Percentiles rank a stretch among this genome's conserved stretches.
Evolutionary conservation across 1,140 invertebrate species (phyloP).

Genomic region (Panagrolaimus sp.): DNA sequence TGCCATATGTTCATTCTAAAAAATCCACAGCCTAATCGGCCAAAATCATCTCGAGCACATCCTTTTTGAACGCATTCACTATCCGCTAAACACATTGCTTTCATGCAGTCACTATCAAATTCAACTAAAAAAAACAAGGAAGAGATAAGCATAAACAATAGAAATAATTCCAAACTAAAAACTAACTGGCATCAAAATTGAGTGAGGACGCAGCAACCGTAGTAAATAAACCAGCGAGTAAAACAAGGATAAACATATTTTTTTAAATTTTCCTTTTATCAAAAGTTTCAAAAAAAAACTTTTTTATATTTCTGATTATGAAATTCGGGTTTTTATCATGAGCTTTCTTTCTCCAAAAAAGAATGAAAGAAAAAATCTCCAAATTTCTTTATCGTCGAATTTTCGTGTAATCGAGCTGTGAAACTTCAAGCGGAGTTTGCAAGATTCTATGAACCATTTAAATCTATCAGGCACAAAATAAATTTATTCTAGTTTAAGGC

Average conservation of each 20-base stretch:
- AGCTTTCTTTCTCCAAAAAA: too few relatives aligned
- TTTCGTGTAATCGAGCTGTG: conserved; percentile 8
- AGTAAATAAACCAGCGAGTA: not conserved
- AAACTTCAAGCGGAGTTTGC: conserved; percentile 5
- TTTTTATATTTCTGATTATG: too few relatives aligned
- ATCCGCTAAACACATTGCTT: conserved; percentile 56
- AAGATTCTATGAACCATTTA: conserved; percentile 11
- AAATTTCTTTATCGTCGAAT: not conserved
- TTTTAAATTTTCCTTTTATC: not conserved
- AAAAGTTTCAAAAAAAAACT: too few relatives aligned
- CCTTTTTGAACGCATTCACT: conserved; percentile 54
- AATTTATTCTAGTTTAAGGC: too few relatives aligned
- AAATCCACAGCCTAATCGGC: conserved; percentile 55
- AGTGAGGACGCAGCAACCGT: not conserved
- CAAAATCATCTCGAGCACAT: conserved; percentile 49
- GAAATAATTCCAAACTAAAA: not conserved
- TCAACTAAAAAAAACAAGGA: conserved; percentile 44
- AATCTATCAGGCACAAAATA: not conserved
- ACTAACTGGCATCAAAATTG: conserved; percentile 8
- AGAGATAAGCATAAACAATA: too few relatives aligned
- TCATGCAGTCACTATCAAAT: conserved; percentile 55
- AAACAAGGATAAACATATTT: not conserved
- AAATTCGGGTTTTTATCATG: too few relatives aligned
- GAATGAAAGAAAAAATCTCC: not conserved
- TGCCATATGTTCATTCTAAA: conserved; percentile 59